Conservation (phyloP, 2,888 invertebrate genomes). For the Volucella inanis region DNA sequence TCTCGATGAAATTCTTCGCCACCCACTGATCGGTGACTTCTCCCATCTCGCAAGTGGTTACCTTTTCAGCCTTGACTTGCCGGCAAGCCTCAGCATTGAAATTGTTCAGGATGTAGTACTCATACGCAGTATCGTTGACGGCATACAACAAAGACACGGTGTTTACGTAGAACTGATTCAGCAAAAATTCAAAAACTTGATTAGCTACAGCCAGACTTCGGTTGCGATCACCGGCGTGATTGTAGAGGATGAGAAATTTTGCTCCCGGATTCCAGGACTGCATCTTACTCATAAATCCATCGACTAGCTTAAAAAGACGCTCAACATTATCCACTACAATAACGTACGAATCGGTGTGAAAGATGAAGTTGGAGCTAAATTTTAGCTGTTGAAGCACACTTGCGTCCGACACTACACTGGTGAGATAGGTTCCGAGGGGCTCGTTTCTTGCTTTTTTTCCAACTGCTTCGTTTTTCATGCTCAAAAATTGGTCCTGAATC, state of each 20-base stretch:
- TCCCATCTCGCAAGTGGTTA: constrained; percentile 78
- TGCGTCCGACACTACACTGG: constrained; percentile 79
- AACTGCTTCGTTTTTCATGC: constrained; percentile 79
- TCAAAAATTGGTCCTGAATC: constrained; percentile 80
- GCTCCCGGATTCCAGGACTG: constrained; percentile 82
- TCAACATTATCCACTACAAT: constrained; percentile 79
- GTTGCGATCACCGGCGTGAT: constrained; percentile 77
- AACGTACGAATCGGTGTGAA: constrained; percentile 80
- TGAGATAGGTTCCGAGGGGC: constrained; percentile 75
- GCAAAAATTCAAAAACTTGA: constrained; percentile 78
- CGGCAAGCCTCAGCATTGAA: constrained; percentile 79
- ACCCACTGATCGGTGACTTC: constrained; percentile 70
- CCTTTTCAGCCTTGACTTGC: constrained; percentile 61
- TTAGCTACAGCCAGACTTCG: constrained; percentile 75
- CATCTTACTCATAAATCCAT: constrained; percentile 76
- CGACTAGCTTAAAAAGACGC: constrained; percentile 77
- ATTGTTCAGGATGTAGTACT: constrained; percentile 80
- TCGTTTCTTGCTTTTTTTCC: constrained; percentile 53
- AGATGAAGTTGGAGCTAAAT: constrained; percentile 64
- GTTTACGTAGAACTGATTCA: constrained; percentile 78
- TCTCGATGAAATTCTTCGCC: constrained; percentile 74
- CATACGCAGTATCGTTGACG: constrained; percentile 77
- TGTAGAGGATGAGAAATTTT: constrained; percentile 80
- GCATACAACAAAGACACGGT: constrained; percentile 80
- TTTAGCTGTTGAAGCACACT: constrained; percentile 63